Evolutionary conservation across 2,797 vertebrate species (phyloP).

Genomic region (Hippoglossus hippoglossus): DNA sequence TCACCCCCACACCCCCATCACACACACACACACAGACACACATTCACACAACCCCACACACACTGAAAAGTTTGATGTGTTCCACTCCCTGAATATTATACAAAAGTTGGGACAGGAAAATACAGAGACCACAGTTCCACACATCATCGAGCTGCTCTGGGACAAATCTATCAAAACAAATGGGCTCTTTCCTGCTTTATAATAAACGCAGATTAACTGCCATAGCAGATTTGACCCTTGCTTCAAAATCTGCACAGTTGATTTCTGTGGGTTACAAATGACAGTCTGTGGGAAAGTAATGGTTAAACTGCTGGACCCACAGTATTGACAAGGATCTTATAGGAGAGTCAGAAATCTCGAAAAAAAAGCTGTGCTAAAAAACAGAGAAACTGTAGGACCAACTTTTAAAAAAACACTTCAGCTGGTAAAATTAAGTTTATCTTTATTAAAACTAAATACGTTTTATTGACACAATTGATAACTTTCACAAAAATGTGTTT

Average conservation of each 20-base stretch:
- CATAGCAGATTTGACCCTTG: background rate
- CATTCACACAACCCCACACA: constrained; percentile 6
- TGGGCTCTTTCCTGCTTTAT: background rate
- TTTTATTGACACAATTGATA: too few relatives aligned
- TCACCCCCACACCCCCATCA: constrained; percentile 7
- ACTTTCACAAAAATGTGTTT: too few relatives aligned
- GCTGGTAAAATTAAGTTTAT: too few relatives aligned
- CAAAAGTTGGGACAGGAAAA: background rate
- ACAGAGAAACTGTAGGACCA: too few relatives aligned
- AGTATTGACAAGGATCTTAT: too few relatives aligned
- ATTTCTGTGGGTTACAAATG: background rate
- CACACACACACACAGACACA: background rate
- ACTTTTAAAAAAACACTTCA: too few relatives aligned
- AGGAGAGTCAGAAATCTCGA: too few relatives aligned
- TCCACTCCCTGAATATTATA: background rate
- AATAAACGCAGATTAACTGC: background rate
- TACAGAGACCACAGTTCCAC: background rate
- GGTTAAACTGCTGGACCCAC: too few relatives aligned
- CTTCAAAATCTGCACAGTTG: background rate
- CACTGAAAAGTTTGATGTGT: background rate
- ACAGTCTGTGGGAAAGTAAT: background rate
- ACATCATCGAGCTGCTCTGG: background rate
- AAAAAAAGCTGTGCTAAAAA: too few relatives aligned
- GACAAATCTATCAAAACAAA: background rate
- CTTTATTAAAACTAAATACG: too few relatives aligned